Evolutionary conservation across 2,113 vertebrate species (phyloP), one percentile per base, ranked within the genome.

Genomic region (Condylura cristata): DNA sequence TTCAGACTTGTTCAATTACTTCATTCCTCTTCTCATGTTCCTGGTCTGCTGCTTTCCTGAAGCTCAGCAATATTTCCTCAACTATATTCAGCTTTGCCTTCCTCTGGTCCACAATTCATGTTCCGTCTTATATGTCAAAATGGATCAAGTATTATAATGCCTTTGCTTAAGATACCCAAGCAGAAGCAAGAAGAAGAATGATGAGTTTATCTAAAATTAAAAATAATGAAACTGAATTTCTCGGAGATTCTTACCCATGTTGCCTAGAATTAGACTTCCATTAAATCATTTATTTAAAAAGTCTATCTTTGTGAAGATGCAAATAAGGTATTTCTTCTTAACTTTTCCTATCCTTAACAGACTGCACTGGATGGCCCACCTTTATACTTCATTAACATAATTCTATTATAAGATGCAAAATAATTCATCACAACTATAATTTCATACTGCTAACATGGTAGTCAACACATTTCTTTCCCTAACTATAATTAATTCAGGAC

Each of bases 261-360:
- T 1, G 82, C 6, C 24, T 80, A 51, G 0, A 6, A 79, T 75
- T 24, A 83, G 39, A 20, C 24, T 17, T 68, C 14, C 18, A 41
- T 78, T 44, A 32, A 61, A 61, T 66, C 53, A 70, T 84, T 89
- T 61, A 81, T 51, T 78, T 53, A 70, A 9, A 72, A 58, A 70
- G 74, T 30, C 80, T n/a, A 68, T 48, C n/a, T n/a, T 53, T 82
- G 78, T 82, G 78, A 84, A 93, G n/a, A 83, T 66, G 61, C 28
- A 44, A 12, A 53, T 76, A 41, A 91, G 24, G 17, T 34, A 41
- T 0, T 58, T 53, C 32, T 65, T 76, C 34, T 39, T 61, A 81
- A 53, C 1, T 34, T 81, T 74, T 3, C 34, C 32, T 20, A 44
- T 28, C 17, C n/a, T 30, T 76, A 76, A 76, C 0, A 65, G 44